These are phyloP conservation scores for Callimorpha dominula DNA, from an alignment of 2,888 invertebrate genomes.

Conservation along the genomic window DNA sequence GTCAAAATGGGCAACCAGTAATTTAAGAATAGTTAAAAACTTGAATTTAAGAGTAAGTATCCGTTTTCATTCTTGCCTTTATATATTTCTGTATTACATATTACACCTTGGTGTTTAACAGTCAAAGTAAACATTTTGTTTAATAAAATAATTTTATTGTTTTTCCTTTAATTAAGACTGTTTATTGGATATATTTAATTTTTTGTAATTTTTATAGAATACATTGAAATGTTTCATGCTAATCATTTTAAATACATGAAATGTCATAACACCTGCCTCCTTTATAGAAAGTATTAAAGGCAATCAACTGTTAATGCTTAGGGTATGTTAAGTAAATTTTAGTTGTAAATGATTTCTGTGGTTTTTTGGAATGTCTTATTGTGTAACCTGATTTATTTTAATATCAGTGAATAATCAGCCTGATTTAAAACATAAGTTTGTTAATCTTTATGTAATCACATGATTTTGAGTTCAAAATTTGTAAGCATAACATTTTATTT, in stretches of 20 bases:
- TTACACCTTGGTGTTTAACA: neutral
- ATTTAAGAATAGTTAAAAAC: slow-evolving; percentile 68
- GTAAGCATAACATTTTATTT: neutral
- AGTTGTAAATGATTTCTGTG: too few relatives aligned
- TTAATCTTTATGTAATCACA: slow-evolving; percentile 30
- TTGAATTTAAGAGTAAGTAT: slow-evolving; percentile 82
- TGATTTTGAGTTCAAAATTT: slow-evolving; percentile 29
- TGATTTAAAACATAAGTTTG: neutral
- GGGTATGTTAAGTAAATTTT: neutral
- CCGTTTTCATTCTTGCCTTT: slow-evolving; percentile 41
- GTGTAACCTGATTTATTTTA: neutral
- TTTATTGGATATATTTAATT: too few relatives aligned
- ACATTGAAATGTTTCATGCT: neutral
- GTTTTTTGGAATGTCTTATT: neutral
- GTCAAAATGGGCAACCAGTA: slow-evolving; percentile 92
- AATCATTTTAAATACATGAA: neutral
- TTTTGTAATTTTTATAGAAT: too few relatives aligned
- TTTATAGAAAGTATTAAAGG: too few relatives aligned
- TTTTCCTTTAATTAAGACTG: neutral
- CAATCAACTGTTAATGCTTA: neutral
- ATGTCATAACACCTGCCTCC: neutral
- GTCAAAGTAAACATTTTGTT: neutral
- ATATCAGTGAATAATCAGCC: neutral
- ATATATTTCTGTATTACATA: neutral
- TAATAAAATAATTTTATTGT: neutral